These are phyloP conservation scores for Nymphalis c-album DNA, from an alignment of 2,888 invertebrate genomes.

Conservation along the genomic window DNA sequence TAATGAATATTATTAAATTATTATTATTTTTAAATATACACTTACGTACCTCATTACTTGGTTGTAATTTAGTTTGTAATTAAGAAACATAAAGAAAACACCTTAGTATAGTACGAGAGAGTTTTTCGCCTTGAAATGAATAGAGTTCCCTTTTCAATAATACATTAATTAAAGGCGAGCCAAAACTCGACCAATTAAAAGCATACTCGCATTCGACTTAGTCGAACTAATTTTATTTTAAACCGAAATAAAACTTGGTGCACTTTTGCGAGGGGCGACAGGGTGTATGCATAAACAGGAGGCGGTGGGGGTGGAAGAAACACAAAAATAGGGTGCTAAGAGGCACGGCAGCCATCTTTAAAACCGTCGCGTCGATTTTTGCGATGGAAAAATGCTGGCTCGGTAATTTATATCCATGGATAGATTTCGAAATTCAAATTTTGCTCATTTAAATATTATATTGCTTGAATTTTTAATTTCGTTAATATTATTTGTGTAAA, in stretches of 20 bases:
- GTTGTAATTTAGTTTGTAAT: constrained; percentile 5
- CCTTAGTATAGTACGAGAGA: constrained; percentile 13
- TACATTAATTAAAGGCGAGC: constrained; percentile 39
- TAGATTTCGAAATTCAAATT: constrained; percentile 31
- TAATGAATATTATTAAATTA: no score
- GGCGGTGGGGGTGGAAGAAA: constrained; percentile 62
- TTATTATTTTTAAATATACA: no score
- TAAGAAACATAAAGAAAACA: constrained; percentile 12
- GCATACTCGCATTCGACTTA: constrained; percentile 42
- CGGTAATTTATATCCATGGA: constrained; percentile 42
- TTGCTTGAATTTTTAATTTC: constrained; percentile 11
- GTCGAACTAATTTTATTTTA: constrained; percentile 46
- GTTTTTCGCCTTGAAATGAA: constrained; percentile 13
- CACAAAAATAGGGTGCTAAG: constrained; percentile 76
- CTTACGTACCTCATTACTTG: no score
- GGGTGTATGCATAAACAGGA: constrained; percentile 54
- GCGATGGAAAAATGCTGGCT: constrained; percentile 53
- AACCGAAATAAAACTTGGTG: constrained; percentile 50
- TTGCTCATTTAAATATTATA: constrained; percentile 27
- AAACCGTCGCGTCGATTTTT: constrained; percentile 55
- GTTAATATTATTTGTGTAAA: background rate
- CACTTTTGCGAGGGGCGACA: constrained; percentile 56
- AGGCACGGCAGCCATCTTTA: constrained; percentile 68
- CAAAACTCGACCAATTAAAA: constrained; percentile 47
- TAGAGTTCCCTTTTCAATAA: constrained; percentile 35